These are phyloP conservation scores for Alitta virens DNA, from an alignment of 2,888 invertebrate species.

Conservation along the genomic window DNA sequence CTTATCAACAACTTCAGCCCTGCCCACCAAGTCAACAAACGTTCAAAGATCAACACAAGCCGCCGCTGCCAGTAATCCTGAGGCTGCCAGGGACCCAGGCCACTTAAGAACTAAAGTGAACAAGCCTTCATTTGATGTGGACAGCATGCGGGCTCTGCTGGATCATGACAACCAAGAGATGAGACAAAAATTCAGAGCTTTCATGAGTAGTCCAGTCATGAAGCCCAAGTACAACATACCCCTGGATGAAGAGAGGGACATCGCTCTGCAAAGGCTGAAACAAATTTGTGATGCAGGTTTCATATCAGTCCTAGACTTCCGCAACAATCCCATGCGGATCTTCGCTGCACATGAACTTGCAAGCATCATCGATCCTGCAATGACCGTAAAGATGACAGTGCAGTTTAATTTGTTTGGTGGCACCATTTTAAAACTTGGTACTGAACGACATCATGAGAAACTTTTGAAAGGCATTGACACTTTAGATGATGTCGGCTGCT, in stretches of 20 bases:
- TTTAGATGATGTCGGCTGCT: constrained; percentile 36
- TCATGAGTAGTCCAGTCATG: constrained; percentile 27
- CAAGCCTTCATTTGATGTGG: constrained; percentile 19
- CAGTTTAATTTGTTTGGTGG: constrained; percentile 53
- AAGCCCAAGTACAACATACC: constrained; percentile 32
- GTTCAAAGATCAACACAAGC: no score
- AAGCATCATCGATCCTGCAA: constrained; percentile 34
- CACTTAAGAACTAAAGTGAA: constrained; percentile 3
- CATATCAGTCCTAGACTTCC: constrained; percentile 36
- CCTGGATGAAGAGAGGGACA: constrained; percentile 31
- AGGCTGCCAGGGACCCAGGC: constrained; percentile 3
- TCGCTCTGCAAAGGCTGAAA: constrained; percentile 31
- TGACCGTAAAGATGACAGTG: constrained; percentile 39
- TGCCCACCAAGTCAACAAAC: no score
- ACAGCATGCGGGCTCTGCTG: constrained; percentile 28
- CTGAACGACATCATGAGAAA: constrained; percentile 47
- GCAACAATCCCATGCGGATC: constrained; percentile 32
- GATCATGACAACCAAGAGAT: constrained; percentile 37
- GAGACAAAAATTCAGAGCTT: constrained; percentile 29
- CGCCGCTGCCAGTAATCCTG: not conserved
- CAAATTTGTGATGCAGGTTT: constrained; percentile 33
- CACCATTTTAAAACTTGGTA: constrained; percentile 54
- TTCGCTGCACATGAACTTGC: constrained; percentile 39
- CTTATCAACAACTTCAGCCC: no score
- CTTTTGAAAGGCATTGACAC: constrained; percentile 37